These are phyloP conservation scores for Pharmacophagus antenor DNA, from an alignment of 2,888 invertebrate genomes.

Conservation along the genomic window DNA sequence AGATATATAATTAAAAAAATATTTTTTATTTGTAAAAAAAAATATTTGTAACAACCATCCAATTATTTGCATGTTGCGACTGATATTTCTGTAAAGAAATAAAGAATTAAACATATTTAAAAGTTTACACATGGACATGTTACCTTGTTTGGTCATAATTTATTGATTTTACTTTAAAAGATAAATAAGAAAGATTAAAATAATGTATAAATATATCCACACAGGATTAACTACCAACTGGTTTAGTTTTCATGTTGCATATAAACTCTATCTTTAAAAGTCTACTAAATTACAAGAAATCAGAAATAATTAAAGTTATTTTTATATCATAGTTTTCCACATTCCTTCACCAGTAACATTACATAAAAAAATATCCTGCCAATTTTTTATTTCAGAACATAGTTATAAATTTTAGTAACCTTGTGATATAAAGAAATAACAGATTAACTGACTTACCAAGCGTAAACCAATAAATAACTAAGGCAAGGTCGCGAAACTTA, in stretches of 20 bases:
- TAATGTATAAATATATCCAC: neutral
- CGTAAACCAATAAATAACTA: constrained; percentile 5
- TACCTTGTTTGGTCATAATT: constrained; percentile 1
- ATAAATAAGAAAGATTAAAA: neutral
- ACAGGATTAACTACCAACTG: neutral
- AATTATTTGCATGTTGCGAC: neutral
- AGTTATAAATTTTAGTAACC: constrained; percentile 6
- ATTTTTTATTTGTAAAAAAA: neutral
- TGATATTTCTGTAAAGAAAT: neutral
- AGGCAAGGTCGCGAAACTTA: constrained; percentile 10
- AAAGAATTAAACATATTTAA: neutral
- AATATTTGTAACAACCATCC: neutral
- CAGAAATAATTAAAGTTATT: no score
- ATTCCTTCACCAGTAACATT: neutral
- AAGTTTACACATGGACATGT: neutral
- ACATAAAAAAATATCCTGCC: neutral
- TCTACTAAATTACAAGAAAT: neutral
- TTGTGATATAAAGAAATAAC: constrained; percentile 5
- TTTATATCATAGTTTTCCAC: no score
- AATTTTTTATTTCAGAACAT: neutral
- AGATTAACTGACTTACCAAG: constrained; percentile 7
- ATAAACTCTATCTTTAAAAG: neutral
- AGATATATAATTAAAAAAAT: no score
- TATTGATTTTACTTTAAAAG: neutral
- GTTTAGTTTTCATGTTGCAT: neutral